Evolutionary conservation across 2,113 vertebrate species (phyloP).

Genomic region (Apteryx mantelli): DNA sequence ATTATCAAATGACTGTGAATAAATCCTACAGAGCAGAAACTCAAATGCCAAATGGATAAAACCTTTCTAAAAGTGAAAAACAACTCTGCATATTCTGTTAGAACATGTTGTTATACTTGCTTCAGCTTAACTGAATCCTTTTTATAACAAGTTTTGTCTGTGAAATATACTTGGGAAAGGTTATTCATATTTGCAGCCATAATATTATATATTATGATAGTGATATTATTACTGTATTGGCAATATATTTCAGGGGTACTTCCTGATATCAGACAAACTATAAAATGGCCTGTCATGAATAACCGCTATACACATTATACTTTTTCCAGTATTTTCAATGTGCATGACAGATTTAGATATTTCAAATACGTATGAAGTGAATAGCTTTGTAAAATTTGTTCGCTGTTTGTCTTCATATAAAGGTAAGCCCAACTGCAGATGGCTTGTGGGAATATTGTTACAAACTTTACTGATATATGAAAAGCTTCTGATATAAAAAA

Average conservation of each 20-base stretch:
- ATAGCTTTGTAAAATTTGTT: not conserved
- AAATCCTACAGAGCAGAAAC: not conserved
- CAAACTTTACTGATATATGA: not conserved
- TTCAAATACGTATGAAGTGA: not conserved
- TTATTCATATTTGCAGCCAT: constrained; percentile 18
- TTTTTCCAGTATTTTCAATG: not conserved
- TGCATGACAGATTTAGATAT: not conserved
- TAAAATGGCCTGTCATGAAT: not conserved
- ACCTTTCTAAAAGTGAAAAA: constrained; percentile 14
- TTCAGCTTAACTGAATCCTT: constrained; percentile 3
- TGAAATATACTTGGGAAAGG: not conserved
- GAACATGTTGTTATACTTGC: not conserved
- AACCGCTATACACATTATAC: not conserved
- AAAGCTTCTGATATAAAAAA: not conserved
- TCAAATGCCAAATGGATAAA: not conserved
- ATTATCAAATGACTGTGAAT: not conserved
- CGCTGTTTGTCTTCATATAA: not conserved
- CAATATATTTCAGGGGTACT: not conserved
- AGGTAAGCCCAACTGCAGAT: not conserved
- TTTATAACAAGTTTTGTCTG: not conserved
- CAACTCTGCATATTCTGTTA: not conserved
- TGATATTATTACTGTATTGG: not conserved
- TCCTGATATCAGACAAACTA: not conserved
- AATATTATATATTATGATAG: not conserved
- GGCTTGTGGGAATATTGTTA: not conserved